phyloP scores from a whole-genome alignment of 2,888 invertebrate species.

The Odontocolon sp. region DNA sequence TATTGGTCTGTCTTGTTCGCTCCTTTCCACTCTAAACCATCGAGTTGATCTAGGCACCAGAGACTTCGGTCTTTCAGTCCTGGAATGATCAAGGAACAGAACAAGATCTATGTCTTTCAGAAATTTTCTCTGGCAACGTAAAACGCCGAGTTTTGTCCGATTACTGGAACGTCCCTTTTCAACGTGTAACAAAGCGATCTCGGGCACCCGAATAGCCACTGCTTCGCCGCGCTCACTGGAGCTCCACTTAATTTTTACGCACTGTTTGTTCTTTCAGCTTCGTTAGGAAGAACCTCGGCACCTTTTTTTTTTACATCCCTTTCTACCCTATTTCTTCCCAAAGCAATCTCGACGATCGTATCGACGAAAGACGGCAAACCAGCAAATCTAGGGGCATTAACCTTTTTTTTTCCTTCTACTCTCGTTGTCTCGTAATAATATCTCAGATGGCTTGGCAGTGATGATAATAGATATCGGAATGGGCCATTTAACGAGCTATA shows the following conservation, averaged over 20 bases:
- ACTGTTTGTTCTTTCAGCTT: slow-evolving; percentile 37
- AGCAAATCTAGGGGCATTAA: neutral
- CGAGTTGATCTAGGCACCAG: slow-evolving; percentile 6
- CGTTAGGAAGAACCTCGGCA: slow-evolving; percentile 31
- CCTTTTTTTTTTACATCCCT: neutral
- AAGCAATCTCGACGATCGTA: neutral
- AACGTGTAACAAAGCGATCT: slow-evolving; percentile 32
- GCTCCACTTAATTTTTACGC: slow-evolving; percentile 49
- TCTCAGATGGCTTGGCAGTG: neutral
- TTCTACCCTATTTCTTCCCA: neutral
- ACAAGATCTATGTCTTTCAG: slow-evolving; percentile 15
- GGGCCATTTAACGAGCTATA: slow-evolving; percentile 28
- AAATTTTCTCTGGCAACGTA: slow-evolving; percentile 15
- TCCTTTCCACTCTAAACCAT: slow-evolving; percentile 11
- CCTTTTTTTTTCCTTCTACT: neutral
- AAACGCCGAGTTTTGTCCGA: slow-evolving; percentile 47
- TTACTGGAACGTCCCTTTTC: slow-evolving; percentile 34
- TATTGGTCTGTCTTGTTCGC: slow-evolving; percentile 3
- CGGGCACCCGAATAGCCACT: slow-evolving; percentile 6
- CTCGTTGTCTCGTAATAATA: slow-evolving; percentile 20
- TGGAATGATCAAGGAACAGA: slow-evolving; percentile 14
- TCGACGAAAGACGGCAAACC: neutral
- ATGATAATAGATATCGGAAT: slow-evolving; percentile 20
- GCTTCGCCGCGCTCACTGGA: slow-evolving; percentile 9
- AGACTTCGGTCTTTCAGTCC: neutral